Percentiles rank a stretch among this genome's conserved stretches.
Conservation (phyloP, 2,797 vertebrate species). For the Dryobates pubescens region DNA sequence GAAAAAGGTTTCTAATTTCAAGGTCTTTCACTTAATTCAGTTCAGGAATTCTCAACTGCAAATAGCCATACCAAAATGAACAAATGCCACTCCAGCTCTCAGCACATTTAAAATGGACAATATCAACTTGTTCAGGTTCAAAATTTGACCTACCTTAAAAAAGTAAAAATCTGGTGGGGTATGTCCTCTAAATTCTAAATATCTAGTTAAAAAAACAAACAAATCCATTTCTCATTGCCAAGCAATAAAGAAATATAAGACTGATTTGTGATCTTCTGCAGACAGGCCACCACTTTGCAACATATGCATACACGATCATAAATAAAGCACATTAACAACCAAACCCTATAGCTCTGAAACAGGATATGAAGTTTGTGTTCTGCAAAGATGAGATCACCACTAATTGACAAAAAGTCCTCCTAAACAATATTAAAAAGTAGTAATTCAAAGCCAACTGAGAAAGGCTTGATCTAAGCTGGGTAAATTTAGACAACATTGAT, state of each 20-base stretch:
- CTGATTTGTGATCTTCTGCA: conserved; percentile 51
- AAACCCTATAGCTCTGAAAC: not conserved
- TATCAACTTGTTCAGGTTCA: conserved; percentile 53
- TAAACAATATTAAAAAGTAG: not conserved
- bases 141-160: conserved; percentile 69
- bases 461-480: not conserved
- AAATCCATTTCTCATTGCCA: conserved; percentile 71
- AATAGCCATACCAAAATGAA: conserved; percentile 69
- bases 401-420: not conserved
- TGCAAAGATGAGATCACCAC: not conserved
- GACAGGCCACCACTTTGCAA: conserved; percentile 48
- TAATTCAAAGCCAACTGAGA: not conserved
- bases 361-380: not conserved
- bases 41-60: conserved; percentile 50
- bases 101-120: conserved; percentile 71
- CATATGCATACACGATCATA: not conserved
- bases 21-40: conserved; percentile 15
- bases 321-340: conserved; percentile 13
- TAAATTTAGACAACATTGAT: not conserved
- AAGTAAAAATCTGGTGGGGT: conserved; percentile 67
- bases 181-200: conserved; percentile 73
- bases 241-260: conserved; percentile 56
- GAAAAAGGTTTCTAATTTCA: not conserved
- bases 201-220: conserved; percentile 73
- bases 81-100: conserved; percentile 63